These are phyloP conservation scores for Xiphophorus birchmanni DNA, from an alignment of 2,797 vertebrate species.

Conservation along the genomic window DNA sequence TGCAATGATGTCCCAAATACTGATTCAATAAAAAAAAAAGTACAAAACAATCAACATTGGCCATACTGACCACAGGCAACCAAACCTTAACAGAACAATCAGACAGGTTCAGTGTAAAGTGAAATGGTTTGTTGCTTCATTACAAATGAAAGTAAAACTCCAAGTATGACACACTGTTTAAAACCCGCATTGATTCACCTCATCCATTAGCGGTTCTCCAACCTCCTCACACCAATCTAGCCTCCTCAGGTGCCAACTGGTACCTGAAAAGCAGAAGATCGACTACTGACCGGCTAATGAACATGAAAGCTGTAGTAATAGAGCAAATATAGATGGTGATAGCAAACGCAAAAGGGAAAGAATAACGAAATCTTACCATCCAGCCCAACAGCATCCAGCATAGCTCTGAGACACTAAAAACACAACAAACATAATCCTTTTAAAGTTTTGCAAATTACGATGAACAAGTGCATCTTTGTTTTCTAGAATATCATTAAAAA, in stretches of 20 bases:
- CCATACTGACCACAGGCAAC: background rate
- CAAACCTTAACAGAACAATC: background rate
- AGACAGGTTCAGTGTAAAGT: background rate
- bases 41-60: background rate
- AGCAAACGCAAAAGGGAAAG: background rate
- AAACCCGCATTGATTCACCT: slow-evolving; percentile 74
- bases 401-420: slow-evolving; percentile 87
- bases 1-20: background rate
- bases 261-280: slow-evolving; percentile 74
- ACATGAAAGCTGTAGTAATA: background rate
- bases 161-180: background rate
- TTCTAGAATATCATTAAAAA: background rate
- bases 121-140: background rate
- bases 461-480: background rate
- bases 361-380: slow-evolving; percentile 79
- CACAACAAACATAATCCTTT: background rate
- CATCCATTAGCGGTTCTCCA: slow-evolving; percentile 88
- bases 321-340: background rate
- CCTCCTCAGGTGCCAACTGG: slow-evolving; percentile 91
- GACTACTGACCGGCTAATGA: background rate
- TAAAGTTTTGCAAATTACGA: background rate
- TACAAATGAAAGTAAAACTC: background rate
- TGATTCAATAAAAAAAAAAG: background rate
- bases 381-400: slow-evolving; percentile 86
- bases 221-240: slow-evolving; percentile 95